Evolutionary conservation across 2,888 invertebrate species (phyloP).

Genomic region (Drosophila sordidula): DNA sequence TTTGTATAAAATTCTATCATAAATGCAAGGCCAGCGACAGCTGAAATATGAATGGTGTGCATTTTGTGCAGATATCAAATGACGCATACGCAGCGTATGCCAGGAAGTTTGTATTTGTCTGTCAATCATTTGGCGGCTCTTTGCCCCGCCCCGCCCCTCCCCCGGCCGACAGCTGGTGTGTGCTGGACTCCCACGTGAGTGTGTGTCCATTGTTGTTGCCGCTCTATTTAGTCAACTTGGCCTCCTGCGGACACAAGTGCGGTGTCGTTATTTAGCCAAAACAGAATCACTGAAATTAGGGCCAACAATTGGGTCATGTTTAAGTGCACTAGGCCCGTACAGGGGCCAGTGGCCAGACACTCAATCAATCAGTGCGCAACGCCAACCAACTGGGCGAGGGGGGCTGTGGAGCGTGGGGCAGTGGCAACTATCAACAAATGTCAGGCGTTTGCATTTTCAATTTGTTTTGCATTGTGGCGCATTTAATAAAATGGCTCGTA

Average conservation of each 20-base stretch:
- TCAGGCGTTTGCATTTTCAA: constrained; percentile 48
- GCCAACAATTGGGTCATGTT: constrained; percentile 52
- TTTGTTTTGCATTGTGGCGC: constrained; percentile 45
- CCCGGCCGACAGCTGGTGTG: constrained; percentile 1
- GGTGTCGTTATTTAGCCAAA: constrained; percentile 61
- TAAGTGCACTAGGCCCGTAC: constrained; percentile 38
- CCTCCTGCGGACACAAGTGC: constrained; percentile 36
- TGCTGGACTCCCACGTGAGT: background rate
- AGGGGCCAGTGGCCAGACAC: constrained; percentile 35
- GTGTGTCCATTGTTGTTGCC: constrained; percentile 41
- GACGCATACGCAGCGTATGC: constrained; percentile 54
- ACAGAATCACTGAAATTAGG: constrained; percentile 63
- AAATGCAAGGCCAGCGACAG: constrained; percentile 20
- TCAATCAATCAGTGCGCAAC: constrained; percentile 64
- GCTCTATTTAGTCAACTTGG: constrained; percentile 36
- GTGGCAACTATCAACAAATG: constrained; percentile 48
- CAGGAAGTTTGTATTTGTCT: constrained; percentile 33
- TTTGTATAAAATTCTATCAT: constrained; percentile 14
- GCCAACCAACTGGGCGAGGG: constrained; percentile 6
- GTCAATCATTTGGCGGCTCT: constrained; percentile 13
- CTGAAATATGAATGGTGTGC: constrained; percentile 42
- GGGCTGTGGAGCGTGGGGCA: background rate
- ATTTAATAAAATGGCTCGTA: constrained; percentile 44
- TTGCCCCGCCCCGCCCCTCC: background rate
- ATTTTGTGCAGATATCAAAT: constrained; percentile 50